phyloP scores from a whole-genome alignment of 2,113 vertebrate genomes.

The Pica pica region DNA sequence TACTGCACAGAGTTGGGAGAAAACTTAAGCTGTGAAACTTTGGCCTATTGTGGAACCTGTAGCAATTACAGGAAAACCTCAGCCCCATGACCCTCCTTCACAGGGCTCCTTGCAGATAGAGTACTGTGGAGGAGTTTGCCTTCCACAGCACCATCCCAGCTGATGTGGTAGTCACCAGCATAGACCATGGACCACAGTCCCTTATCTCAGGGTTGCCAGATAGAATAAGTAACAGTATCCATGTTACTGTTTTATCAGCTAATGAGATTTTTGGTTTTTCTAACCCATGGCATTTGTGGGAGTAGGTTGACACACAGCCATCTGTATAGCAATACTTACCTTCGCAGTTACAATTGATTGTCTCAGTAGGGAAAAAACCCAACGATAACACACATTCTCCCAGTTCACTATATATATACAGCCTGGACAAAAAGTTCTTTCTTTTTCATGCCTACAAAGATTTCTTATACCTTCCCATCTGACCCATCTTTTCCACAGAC shows the following conservation, averaged over 20 bases:
- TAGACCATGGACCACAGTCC: rapidly evolving
- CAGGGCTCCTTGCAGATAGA: rapidly evolving
- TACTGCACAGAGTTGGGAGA: neutral
- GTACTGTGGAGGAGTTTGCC: neutral
- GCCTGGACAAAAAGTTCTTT: neutral
- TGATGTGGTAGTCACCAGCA: neutral
- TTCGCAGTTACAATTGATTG: neutral
- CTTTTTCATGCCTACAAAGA: neutral
- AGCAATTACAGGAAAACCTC: neutral
- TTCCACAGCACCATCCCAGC: no score
- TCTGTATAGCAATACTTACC: neutral
- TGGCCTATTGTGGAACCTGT: neutral
- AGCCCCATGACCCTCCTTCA: no score
- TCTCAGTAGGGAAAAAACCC: neutral
- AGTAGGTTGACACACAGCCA: neutral
- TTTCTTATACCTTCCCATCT: neutral
- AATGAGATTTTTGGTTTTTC: neutral
- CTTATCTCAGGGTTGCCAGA: neutral
- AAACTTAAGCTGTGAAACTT: neutral
- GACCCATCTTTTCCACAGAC: neutral
- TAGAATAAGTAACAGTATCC: neutral
- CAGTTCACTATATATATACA: neutral
- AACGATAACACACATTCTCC: neutral
- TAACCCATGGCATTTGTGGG: neutral
- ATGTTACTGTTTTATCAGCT: neutral